Percentiles rank a stretch among this genome's conserved stretches.
These are phyloP conservation scores for Anabacerthia variegaticeps DNA, from an alignment of 2,797 vertebrate genomes.

Conservation along the genomic window DNA sequence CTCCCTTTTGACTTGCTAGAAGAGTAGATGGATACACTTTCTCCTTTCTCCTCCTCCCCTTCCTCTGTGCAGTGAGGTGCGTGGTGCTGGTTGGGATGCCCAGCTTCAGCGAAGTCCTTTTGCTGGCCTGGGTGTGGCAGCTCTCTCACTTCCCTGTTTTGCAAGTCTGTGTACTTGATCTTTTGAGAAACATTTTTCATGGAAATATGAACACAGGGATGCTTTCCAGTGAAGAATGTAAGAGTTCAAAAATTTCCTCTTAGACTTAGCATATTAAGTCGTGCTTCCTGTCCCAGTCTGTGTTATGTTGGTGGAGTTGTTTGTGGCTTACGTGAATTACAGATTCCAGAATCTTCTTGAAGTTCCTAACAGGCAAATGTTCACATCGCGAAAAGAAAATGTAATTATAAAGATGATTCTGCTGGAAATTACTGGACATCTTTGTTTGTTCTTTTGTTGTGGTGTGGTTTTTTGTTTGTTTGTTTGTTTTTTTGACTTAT, in stretches of 20 bases:
- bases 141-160: not conserved
- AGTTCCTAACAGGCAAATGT: not conserved
- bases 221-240: not conserved
- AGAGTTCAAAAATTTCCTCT: not conserved
- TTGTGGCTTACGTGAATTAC: not conserved
- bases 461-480: not conserved
- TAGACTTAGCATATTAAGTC: not conserved
- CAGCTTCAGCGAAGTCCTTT: not conserved
- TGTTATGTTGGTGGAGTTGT: not conserved
- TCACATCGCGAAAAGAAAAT: not conserved
- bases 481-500: fast-evolving
- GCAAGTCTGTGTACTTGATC: not conserved
- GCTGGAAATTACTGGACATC: not conserved
- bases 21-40: not conserved
- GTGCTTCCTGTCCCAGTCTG: not conserved
- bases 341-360: not conserved
- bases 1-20: not conserved
- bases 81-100: fast-evolving
- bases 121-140: not conserved
- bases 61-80: fast-evolving
- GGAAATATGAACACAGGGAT: not conserved
- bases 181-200: not conserved
- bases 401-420: not conserved
- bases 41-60: not conserved
- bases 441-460: not conserved